phyloP scores from a whole-genome alignment of 2,113 vertebrate species.

The Eonycteris spelaea region DNA sequence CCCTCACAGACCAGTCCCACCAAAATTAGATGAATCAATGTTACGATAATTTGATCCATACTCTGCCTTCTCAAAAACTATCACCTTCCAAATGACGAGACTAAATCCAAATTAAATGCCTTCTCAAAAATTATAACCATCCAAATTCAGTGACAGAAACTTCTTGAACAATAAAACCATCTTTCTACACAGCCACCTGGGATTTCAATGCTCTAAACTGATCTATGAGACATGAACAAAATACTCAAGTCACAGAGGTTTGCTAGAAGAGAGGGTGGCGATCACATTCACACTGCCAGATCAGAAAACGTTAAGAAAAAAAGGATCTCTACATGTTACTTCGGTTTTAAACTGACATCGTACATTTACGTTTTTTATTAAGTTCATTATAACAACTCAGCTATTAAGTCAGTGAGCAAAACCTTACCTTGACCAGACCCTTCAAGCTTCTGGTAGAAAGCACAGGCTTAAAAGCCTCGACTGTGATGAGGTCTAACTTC shows the following conservation, averaged over 20 bases:
- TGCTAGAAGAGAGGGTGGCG: accelerated
- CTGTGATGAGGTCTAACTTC: constrained; percentile 87
- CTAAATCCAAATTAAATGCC: background rate
- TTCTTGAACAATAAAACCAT: background rate
- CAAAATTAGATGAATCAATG: background rate
- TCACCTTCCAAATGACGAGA: background rate
- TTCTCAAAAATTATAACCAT: background rate
- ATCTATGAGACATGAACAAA: background rate
- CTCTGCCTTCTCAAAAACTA: background rate
- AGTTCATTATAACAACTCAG: background rate
- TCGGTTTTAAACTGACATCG: background rate
- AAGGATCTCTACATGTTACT: background rate
- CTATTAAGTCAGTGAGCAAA: background rate
- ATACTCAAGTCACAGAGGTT: background rate
- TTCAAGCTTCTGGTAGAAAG: constrained; percentile 81
- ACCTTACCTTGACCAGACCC: constrained; percentile 87
- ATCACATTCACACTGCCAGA: background rate
- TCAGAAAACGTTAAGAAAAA: background rate
- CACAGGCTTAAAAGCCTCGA: constrained; percentile 90
- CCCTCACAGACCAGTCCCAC: background rate
- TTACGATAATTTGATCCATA: background rate
- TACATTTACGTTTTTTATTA: background rate
- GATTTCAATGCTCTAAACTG: accelerated
- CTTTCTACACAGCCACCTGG: background rate
- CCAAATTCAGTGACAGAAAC: background rate